These are phyloP conservation scores for Caretta caretta DNA, from an alignment of 2,113 vertebrate genomes.

Conservation along the genomic window DNA sequence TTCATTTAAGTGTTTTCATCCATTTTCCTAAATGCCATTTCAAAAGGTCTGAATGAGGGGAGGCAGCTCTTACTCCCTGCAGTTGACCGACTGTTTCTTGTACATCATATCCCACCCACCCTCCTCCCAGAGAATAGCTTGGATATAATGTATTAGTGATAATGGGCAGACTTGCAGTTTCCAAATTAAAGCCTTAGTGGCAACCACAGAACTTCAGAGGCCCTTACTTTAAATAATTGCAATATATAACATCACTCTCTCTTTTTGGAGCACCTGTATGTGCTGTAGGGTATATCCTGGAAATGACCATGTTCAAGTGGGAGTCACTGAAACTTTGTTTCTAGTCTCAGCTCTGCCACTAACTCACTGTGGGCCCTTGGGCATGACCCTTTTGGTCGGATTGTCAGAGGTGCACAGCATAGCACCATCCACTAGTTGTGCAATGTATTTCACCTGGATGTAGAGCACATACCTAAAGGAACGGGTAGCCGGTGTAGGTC, in stretches of 20 bases:
- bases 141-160: neutral
- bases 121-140: neutral
- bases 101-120: neutral
- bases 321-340: neutral
- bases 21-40: neutral
- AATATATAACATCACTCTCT: neutral
- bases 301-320: neutral
- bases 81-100: neutral
- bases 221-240: neutral
- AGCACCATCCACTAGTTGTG: neutral
- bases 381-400: neutral
- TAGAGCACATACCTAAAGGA: neutral
- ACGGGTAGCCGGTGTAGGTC: accelerated
- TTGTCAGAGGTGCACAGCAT: neutral
- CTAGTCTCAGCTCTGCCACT: neutral
- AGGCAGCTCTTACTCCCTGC: neutral
- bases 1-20: neutral
- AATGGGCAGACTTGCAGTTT: neutral
- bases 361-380: neutral
- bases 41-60: neutral
- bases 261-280: neutral
- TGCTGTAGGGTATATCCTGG: neutral
- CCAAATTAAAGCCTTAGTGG: neutral
- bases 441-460: neutral
- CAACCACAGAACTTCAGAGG: neutral